Evolutionary conservation across 2,888 invertebrate species (phyloP), one percentile per base, ranked within the genome.

Genomic region (Eupithecia vulgata): DNA sequence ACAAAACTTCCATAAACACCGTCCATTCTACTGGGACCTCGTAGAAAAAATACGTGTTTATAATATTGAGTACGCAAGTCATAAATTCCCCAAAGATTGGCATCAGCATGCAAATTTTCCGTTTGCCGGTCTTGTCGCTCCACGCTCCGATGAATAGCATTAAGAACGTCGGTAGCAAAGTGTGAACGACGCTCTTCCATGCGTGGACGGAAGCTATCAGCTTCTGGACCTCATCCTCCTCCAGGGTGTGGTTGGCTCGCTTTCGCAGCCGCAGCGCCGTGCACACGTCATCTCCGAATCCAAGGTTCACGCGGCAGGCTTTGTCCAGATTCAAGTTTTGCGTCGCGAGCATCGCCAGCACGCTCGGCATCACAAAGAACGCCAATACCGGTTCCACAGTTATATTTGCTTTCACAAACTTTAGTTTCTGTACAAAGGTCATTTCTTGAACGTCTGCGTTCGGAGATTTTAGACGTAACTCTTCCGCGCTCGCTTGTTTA

Each of bases 241-340:
- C 95, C 8, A 87, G 86, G 0, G 96, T 96, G 80, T 95, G 95
- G 80, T 96, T 96, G 0, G 95, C 95, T 3, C 97, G 96, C 80
- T 96, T 95, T 67, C 97, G 94, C 0, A 95, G 93, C 0, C 96
- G 95, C 34, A 98, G 88, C 0, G 97, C 97, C 76, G 96, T 96
- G 84, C 98, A 98, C 0, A 97, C 95, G 64, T 95, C 95, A 67
- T 96, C 95, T 0, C 95, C 94, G 80, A 96, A 97, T 0, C 91
- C 95, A 79, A 97, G 92, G 85, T 98, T 98, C 0, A 98, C 97
- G 61, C 97, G 92, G 82, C 98, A 98, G 0, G 98, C 98, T 88
- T 98, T 98, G 84, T 98, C 98, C 82, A 98, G 93, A 88, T 97
- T 97, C 61, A 98, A 91, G 90, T 98, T 98, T 88, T 97, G 97